Base-by-base conservation (phyloP, 2,888 invertebrate genomes). In the Pristionchus arcanus region DNA sequence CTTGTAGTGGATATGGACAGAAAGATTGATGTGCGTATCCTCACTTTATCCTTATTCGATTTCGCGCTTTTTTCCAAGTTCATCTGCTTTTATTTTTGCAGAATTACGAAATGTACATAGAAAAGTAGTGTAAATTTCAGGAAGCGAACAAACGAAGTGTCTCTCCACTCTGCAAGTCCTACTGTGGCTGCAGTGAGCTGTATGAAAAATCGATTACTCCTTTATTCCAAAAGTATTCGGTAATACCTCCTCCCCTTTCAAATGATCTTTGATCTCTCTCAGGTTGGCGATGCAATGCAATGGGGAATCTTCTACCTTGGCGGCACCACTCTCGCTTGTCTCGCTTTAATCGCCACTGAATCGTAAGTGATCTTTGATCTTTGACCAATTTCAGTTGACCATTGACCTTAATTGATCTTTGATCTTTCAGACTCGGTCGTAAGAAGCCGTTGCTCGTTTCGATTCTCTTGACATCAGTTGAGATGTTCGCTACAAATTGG, bases 351-450 rank as follows among this genome's bases (percentile, higher is more conserved):
- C 28, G 25, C 28, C n/a, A 53, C 49, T 81, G 81, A 81, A 53
- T 53, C 42, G 81, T 81, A 13, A n/a, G 81, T 81, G n/a, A 68
- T 68, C 42, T 77, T 37, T 77, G 15, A 37, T 77, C 77, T 37
- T 21, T 13, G 37, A 42, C 16, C 42, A 37, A 19, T 68, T 4
- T 68, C 25, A 21, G 21, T 25, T 83, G 81, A 49, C 16, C 15
- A 49, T 49, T 19, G 28, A 81, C 15, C 34, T 25, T 28, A 11
- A n/a, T n/a, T 83, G 55, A 84, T 84, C 84, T 84, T 84, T 84
- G 84, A 84, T 84, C 59, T 85, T 34, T 49, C 81, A 85, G 84
- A 7, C 31, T 59, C 21, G 84, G 84, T 59, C 55, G 84, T 1
- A 55, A 59, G 49, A 34, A 25, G 37, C 84, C 84, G 3, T 25